Evolutionary conservation across 92 coral and sea anemone genomes (phyloP), one percentile per base, ranked within the genome.

Genomic region (Epizoanthus stellaris): DNA sequence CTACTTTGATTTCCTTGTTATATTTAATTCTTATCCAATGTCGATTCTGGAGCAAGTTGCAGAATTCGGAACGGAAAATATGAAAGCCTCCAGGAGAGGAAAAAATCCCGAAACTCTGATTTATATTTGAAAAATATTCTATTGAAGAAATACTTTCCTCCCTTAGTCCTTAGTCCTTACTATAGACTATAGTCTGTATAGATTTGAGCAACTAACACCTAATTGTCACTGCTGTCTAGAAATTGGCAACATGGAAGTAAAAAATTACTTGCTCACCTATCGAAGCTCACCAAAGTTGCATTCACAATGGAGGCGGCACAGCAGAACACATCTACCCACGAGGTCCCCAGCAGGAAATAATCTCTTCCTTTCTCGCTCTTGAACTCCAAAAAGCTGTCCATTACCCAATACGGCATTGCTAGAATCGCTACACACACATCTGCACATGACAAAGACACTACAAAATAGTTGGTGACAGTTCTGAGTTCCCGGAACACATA

Each of bases 401-500:
- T 58, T 14, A 92, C 85, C 98, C 98, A 94, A 15, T 71, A 85
- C 1, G 98, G 98, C 95, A 94, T 94, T 2, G 98, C 92, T 40
- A 94, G 63, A 4, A 94, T 67, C 17, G 95, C 98, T 10, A 94
- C 98, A 38, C 95, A 80, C 19, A 94, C 63, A 61, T 94, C 98
- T 6, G 98, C 98, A 66, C 93, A 65, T 17, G 98, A 94, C 20
- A 94, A 86, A 0, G 98, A 92, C 61, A 94, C 85, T 5, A 94
- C 93, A 66, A 94, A 94, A 70, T 87, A 91, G 87, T 94, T 94
- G 14, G 98, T 94, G 58, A 94, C 95, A 14, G 98, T 94, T 42
- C 98, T 80, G 15, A 94, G 89, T 10, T 93, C 95, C n/a, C 98
- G 93, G 80, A 94, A 90, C 21, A 93, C 85, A 70, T 92, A 92